Percentiles rank a stretch among this genome's conserved stretches.
phyloP scores from a whole-genome alignment of 1,140 invertebrate genomes.

The Drosophila grimshawi region DNA sequence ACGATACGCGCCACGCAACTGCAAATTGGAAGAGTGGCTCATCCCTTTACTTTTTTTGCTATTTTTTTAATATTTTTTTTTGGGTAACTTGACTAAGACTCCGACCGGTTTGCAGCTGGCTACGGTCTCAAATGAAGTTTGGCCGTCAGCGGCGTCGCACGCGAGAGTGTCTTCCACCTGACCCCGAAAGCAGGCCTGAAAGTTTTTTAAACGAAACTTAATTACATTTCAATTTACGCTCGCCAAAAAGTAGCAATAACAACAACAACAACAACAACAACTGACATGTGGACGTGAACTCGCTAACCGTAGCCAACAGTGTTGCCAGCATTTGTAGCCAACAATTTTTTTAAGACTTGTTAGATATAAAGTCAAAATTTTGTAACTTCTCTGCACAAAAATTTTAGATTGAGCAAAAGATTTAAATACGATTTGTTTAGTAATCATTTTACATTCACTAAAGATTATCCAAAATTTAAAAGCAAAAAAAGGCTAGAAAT shows the following conservation, averaged over 20 bases:
- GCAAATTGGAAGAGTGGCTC: not conserved
- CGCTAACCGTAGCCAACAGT: not conserved
- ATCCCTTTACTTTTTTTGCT: not conserved
- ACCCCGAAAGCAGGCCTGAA: constrained; percentile 4
- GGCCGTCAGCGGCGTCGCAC: constrained; percentile 54
- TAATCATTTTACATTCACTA: too few relatives aligned
- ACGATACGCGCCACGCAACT: constrained; percentile 63
- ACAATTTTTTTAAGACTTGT: not conserved
- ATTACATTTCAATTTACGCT: constrained; percentile 77
- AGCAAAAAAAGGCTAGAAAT: not conserved
- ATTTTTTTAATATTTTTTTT: not conserved
- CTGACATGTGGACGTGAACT: not conserved
- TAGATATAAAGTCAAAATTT: not conserved
- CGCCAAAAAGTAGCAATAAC: not conserved
- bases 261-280: not conserved
- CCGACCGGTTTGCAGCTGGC: not conserved
- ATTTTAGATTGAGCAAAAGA: too few relatives aligned
- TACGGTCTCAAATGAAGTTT: constrained; percentile 57
- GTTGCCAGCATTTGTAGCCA: not conserved
- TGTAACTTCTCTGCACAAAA: not conserved
- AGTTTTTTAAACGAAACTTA: constrained; percentile 59
- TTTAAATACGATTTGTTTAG: too few relatives aligned
- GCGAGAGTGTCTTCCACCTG: constrained; percentile 29
- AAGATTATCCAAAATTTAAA: not conserved
- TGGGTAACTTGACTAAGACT: not conserved